Conservation (phyloP, 30 jellyfish, hydroid and myxozoan species). For the Pseudorhiza aurosa region DNA sequence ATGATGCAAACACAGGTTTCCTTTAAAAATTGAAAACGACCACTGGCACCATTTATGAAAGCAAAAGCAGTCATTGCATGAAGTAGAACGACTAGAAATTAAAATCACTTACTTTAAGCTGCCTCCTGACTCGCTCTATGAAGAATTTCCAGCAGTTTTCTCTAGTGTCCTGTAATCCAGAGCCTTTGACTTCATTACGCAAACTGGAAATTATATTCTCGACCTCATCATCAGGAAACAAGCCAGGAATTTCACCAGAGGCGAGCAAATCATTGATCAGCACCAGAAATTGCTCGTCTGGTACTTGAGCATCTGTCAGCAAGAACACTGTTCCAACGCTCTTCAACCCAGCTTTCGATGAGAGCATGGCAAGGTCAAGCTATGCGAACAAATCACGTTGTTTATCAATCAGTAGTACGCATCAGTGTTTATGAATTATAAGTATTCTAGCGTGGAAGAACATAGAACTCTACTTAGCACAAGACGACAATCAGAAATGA, state of each 20-base stretch:
- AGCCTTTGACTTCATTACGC: constrained; percentile 95
- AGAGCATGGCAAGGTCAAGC: constrained; percentile 94
- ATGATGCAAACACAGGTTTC: no score
- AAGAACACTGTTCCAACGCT: constrained; percentile 93
- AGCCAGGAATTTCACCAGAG: constrained; percentile 98
- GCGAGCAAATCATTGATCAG: constrained; percentile 93
- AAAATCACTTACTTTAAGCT: constrained; percentile 78
- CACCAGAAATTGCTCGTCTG: constrained; percentile 94
- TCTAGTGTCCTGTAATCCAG: constrained; percentile 97
- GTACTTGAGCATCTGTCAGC: constrained; percentile 96
- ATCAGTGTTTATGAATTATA: no score
- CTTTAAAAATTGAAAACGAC: no score
- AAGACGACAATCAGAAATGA: no score
- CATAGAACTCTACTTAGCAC: no score
- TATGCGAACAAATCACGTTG: no score
- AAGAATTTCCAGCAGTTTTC: constrained; percentile 98
- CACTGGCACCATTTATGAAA: no score
- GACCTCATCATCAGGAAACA: constrained; percentile 95
- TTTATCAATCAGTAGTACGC: no score
- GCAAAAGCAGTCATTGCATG: no score
- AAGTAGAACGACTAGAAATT: neutral
- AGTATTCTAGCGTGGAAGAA: no score
- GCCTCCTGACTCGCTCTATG: constrained; percentile 92
- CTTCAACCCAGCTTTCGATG: constrained; percentile 98
- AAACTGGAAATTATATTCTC: constrained; percentile 88